A percentile compares a stretch with the other conserved stretches of the same genome.
Evolutionary conservation across 2,888 invertebrate species (phyloP).

Genomic region (Agrilus mali): DNA sequence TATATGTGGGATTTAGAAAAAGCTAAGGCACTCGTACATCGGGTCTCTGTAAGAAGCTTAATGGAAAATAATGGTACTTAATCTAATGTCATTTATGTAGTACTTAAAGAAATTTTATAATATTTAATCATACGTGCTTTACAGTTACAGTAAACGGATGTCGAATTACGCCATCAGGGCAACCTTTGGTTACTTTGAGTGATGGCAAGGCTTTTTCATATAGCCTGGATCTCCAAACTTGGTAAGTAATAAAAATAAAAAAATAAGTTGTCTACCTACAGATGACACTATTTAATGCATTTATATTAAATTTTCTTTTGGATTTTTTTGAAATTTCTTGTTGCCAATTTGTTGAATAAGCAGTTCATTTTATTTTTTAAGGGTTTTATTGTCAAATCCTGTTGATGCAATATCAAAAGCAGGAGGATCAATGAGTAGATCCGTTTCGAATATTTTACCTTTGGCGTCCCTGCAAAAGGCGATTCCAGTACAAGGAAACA

Average conservation of each 20-base stretch:
- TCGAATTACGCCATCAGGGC: slow-evolving; percentile 47
- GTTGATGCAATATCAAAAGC: slow-evolving; percentile 39
- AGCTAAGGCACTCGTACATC: slow-evolving; percentile 37
- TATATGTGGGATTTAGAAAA: slow-evolving; percentile 49
- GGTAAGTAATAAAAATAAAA: slow-evolving; percentile 41
- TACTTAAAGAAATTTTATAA: background rate
- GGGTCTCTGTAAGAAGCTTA: slow-evolving; percentile 49
- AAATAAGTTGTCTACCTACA: background rate
- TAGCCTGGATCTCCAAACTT: slow-evolving; percentile 59
- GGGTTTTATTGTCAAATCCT: slow-evolving; percentile 43
- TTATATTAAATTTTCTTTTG: too few relatives aligned
- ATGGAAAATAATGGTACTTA: slow-evolving; percentile 40
- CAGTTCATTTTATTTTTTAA: slow-evolving; percentile 11
- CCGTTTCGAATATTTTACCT: slow-evolving; percentile 24
- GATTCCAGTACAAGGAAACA: slow-evolving; percentile 23
- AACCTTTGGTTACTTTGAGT: slow-evolving; percentile 72
- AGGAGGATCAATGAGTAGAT: slow-evolving; percentile 34
- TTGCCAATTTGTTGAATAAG: background rate
- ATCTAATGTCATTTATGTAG: background rate
- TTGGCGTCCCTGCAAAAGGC: slow-evolving; percentile 29
- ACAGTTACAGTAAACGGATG: slow-evolving; percentile 45
- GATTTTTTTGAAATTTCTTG: background rate
- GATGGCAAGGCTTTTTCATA: slow-evolving; percentile 80
- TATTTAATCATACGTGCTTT: slow-evolving; percentile 17
- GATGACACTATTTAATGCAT: too few relatives aligned